Evolutionary conservation across 2,888 invertebrate species (phyloP).

Genomic region (Leptopilina myrica): DNA sequence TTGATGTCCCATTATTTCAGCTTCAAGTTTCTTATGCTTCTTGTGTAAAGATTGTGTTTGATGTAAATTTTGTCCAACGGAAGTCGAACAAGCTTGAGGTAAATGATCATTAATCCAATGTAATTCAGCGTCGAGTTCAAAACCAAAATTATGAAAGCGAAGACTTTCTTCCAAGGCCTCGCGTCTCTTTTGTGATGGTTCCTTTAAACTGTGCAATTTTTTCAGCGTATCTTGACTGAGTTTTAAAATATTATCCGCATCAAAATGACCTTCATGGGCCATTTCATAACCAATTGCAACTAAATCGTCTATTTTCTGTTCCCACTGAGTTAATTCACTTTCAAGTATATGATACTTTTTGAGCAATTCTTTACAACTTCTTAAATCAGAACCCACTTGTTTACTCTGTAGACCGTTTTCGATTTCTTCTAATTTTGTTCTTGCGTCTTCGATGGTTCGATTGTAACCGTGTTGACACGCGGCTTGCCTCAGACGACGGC

Average conservation of each 20-base stretch:
- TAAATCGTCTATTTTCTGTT: conserved; percentile 87
- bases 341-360: conserved; percentile 93
- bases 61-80: conserved; percentile 90
- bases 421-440: conserved; percentile 90
- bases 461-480: conserved; percentile 88
- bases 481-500: conserved; percentile 90
- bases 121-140: conserved; percentile 93
- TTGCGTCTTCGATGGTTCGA: conserved; percentile 92
- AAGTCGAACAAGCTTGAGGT: conserved; percentile 86
- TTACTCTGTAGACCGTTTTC: conserved; percentile 87
- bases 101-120: conserved; percentile 97
- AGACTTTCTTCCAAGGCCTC: conserved; percentile 90
- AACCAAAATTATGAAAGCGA: conserved; percentile 93
- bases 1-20: conserved; percentile 91
- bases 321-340: conserved; percentile 90
- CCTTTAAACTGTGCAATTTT: conserved; percentile 84
- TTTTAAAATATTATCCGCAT: conserved; percentile 89
- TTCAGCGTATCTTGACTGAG: conserved; percentile 86
- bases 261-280: conserved; percentile 96
- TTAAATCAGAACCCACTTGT: conserved; percentile 91
- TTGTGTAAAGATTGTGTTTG: conserved; percentile 95
- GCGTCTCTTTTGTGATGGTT: conserved; percentile 84
- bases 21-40: conserved; percentile 95
- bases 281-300: conserved; percentile 91
- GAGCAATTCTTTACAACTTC: conserved; percentile 93